Conservation (phyloP, 2,797 vertebrate genomes). For the Sternarchorhynchus goeldii region DNA sequence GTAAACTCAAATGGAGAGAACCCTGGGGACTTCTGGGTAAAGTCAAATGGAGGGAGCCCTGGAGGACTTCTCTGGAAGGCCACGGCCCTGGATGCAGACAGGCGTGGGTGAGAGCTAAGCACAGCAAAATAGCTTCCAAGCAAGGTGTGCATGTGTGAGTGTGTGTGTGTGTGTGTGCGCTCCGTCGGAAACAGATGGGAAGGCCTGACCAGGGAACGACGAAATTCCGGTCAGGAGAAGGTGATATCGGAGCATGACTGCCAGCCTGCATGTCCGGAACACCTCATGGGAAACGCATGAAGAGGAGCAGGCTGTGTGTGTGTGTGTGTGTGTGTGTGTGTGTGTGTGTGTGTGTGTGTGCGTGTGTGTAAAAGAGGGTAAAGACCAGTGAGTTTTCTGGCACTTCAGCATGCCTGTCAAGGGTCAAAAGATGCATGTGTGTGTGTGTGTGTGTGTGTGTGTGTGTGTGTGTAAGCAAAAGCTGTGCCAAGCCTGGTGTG, state of each 20-base stretch:
- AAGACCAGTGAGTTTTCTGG: constrained; percentile 47
- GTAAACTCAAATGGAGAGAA: constrained; percentile 12
- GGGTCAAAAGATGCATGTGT: constrained; percentile 32
- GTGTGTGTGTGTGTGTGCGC: constrained; percentile 61
- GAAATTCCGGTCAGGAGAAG: constrained; percentile 80
- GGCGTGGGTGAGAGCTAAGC: constrained; percentile 40
- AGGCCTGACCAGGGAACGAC: constrained; percentile 69
- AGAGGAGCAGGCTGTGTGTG: constrained; percentile 38
- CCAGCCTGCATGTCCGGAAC: constrained; percentile 77
- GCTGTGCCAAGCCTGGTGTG: constrained; percentile 55
- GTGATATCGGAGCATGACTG: constrained; percentile 78
- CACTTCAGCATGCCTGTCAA: constrained; percentile 55
- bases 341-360: constrained; percentile 29
- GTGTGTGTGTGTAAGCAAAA: constrained; percentile 35
- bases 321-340: constrained; percentile 20
- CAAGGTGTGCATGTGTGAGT: constrained; percentile 40
- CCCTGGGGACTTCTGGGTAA: constrained; percentile 11
- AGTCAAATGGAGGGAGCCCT: constrained; percentile 3
- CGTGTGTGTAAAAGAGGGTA: constrained; percentile 24
- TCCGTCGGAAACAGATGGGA: constrained; percentile 78
- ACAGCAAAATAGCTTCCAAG: constrained; percentile 49
- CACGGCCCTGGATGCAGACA: constrained; percentile 38
- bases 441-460: constrained; percentile 41
- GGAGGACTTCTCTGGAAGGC: constrained; percentile 24
- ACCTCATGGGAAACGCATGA: constrained; percentile 61